Base-by-base conservation (phyloP, 2,113 vertebrate genomes). In the Oreotrochilus melanogaster region DNA sequence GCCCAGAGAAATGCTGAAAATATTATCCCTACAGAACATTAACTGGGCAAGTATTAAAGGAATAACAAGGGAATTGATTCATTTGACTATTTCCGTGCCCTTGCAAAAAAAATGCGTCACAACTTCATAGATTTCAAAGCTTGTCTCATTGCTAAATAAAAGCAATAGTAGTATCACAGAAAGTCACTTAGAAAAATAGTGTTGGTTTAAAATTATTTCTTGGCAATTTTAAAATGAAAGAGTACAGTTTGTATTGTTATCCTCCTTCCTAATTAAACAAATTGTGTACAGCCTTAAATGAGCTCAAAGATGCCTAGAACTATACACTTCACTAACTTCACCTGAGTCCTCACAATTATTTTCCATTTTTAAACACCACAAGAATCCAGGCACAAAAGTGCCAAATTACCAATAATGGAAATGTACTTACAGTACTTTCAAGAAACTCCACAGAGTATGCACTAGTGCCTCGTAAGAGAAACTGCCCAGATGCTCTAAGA, bases 41-140 rank as follows among this genome's bases (percentile, higher is more conserved):
- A 28, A 9, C 4, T 73, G 33, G 54, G 31, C 65, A 53, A n/a
- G 31, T 18, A 37, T 4, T 19, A 85, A 53, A 64, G 53, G 14
- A 78, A 25, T 10, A 45, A 6, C 0, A 0, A 33, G 65, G 19
- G 30, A 82, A 28, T 4, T 3, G n/a, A 78, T 53, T 48, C 19
- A 21, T 24, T 16, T 80, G 22, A 71, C 7, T 27, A 19, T 30
- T 25, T 70, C 17, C 24, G 11, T 21, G 23, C 18, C 53, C 58
- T 66, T 60, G 37, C 64, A 71, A 88, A 71, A 18, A 78, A 35
- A 33, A 9, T 2, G 2, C 17, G 5, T 58, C 37, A 50, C 27
- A 86, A 9, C 61, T 60, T 45, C 5, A 48, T 8, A 43, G 37
- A 47, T 43, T 6, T 67, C 17, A 71, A 75, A 82, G 31, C 65